Conservation (phyloP, 2,797 vertebrate species). For the Melanotaenia maccullochi region DNA sequence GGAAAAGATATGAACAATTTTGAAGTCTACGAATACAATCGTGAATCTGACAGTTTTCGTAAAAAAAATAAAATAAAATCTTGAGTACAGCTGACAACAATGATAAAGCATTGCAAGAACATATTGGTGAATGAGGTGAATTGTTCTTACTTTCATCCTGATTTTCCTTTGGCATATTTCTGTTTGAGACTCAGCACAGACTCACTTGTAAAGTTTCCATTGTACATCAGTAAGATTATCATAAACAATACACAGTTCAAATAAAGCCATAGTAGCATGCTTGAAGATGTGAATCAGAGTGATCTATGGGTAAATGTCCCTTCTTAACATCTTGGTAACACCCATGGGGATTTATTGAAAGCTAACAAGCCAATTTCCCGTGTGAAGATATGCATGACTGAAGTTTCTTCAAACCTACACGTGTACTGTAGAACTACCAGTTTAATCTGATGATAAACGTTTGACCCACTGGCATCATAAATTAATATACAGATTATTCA, state of each 20-base stretch:
- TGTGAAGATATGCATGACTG: background rate
- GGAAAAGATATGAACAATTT: no score
- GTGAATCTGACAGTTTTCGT: no score
- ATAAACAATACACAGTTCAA: conserved; percentile 13
- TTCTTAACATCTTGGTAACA: background rate
- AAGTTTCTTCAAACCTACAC: background rate
- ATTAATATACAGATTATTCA: background rate
- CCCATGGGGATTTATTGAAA: background rate
- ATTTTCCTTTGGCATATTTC: conserved; percentile 2
- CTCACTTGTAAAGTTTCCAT: background rate
- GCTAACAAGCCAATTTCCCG: background rate
- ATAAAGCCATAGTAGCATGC: conserved; percentile 6
- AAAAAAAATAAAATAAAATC: no score
- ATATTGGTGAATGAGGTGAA: no score
- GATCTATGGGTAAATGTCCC: background rate
- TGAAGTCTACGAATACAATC: no score
- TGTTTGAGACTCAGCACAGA: conserved; percentile 14
- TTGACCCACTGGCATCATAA: background rate
- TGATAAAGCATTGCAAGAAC: no score
- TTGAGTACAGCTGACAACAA: no score
- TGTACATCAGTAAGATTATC: conserved; percentile 23
- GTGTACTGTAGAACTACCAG: background rate
- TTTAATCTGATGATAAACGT: background rate
- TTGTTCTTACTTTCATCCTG: background rate
- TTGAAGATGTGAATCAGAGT: conserved; percentile 16